Evolutionary conservation across 2,113 vertebrate species (phyloP), one percentile per base, ranked within the genome.

Genomic region (Brachyhypopomus gauderio): DNA sequence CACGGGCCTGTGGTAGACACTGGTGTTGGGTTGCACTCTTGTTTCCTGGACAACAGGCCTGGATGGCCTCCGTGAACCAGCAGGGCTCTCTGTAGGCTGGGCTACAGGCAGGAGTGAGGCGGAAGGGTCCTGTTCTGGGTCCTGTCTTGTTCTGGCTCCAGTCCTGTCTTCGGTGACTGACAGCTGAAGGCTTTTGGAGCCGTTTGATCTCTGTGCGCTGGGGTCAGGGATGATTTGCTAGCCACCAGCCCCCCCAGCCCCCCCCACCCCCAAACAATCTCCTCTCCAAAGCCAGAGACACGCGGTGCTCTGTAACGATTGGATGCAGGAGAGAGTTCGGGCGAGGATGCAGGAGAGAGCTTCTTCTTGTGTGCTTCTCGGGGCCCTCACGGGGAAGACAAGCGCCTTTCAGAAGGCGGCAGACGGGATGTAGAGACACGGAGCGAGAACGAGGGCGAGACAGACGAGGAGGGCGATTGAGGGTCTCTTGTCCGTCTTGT

Each of bases 401-500:
- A 72, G 41, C 1, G 1, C 72, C 75, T 80, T 85, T 89, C 85
- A 82, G 38, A 83, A 82, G 83, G 30, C 78, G 27, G 59, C 41
- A 55, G 84, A 72, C 16, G 36, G 75, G n/a, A 23, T 34, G 36
- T 27, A 25, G 11, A 36, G 62, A 77, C 19, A 64, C 22, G 4
- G 60, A 45, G 9, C 34, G 41, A 60, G 34, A 62, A 17, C 41
- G 4, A 41, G 41, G 41, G 41, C 7, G 41, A 41, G 4, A 56
- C 56, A 55, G 76, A 52, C 38, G 52, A 3, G 52, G 70, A 64
- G 67, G 20, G 70, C 56, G 72, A 66, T 63, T 45, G 19, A 30
- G 22, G 62, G 70, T 66, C 72, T 79, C 71, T 84, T 73, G 83
- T 83, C 80, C 1, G 8, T 81, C 83, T 86, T 85, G 75, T 83